These are phyloP conservation scores for Gopherus flavomarginatus DNA, from an alignment of 2,113 vertebrate genomes.

Conservation along the genomic window DNA sequence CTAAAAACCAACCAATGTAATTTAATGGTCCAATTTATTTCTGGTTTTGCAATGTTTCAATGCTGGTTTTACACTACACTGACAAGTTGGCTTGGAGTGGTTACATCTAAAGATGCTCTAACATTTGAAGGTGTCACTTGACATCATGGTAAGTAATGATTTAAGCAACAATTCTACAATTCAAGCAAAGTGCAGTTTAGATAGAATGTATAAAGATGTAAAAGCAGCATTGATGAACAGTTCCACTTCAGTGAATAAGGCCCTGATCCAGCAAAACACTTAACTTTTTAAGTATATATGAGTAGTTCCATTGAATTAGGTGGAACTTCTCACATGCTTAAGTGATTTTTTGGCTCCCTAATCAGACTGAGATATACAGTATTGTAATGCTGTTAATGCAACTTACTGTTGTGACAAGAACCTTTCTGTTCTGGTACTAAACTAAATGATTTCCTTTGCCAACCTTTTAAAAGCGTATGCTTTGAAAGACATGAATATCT, in stretches of 20 bases:
- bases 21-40: constrained; percentile 38
- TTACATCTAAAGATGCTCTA: constrained; percentile 46
- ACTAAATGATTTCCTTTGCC: constrained; percentile 76
- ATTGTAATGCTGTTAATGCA: constrained; percentile 59
- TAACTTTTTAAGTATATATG: constrained; percentile 47
- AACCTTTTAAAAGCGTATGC: constrained; percentile 75
- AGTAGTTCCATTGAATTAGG: constrained; percentile 43
- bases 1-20: neutral
- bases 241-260: constrained; percentile 72
- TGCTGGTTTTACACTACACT: constrained; percentile 29
- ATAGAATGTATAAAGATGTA: constrained; percentile 64
- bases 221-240: constrained; percentile 62
- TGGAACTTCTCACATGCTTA: constrained; percentile 39
- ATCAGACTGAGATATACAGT: constrained; percentile 61
- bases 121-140: constrained; percentile 65
- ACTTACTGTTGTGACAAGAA: constrained; percentile 72
- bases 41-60: constrained; percentile 38
- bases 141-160: constrained; percentile 61
- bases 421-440: constrained; percentile 77
- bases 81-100: constrained; percentile 68
- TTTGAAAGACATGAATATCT: constrained; percentile 83
- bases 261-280: constrained; percentile 69
- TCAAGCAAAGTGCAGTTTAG: constrained; percentile 72
- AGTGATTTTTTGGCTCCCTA: constrained; percentile 59
- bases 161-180: constrained; percentile 69